phyloP scores from a whole-genome alignment of 2,797 vertebrate genomes.

The Lepidocolaptes lacrymiger region DNA sequence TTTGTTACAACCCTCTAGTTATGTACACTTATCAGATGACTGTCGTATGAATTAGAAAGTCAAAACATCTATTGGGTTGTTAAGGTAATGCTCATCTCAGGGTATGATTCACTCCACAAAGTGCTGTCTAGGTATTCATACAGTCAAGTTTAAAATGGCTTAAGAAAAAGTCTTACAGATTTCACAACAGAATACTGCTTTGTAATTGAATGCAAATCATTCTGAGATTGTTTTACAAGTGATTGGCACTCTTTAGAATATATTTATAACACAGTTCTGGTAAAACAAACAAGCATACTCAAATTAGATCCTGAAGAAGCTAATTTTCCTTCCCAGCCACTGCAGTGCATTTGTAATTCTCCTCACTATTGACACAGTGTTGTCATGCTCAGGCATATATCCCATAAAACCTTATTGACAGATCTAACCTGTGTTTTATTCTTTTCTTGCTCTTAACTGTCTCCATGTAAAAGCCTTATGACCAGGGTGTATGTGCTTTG shows the following conservation, averaged over 20 bases:
- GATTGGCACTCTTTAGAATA: conserved; percentile 47
- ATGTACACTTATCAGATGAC: neutral
- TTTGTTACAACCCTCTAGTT: conserved; percentile 1
- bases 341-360: conserved; percentile 45
- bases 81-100: conserved; percentile 10
- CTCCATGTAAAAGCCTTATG: neutral
- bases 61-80: neutral
- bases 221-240: conserved; percentile 44
- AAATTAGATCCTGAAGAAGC: conserved; percentile 42
- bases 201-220: conserved; percentile 6
- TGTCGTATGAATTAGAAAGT: conserved; percentile 23
- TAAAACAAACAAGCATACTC: conserved; percentile 46
- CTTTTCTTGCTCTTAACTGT: neutral
- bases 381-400: neutral
- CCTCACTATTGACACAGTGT: neutral
- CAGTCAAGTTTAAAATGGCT: conserved; percentile 10
- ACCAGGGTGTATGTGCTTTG: neutral
- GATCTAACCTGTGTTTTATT: conserved; percentile 4
- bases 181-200: neutral
- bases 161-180: conserved; percentile 1
- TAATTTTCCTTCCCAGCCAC: conserved; percentile 33
- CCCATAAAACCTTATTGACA: neutral
- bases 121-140: neutral
- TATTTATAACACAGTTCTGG: conserved; percentile 41
- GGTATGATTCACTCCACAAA: neutral